Percentiles rank a stretch among this genome's conserved stretches.
Conservation (phyloP, 2,113 vertebrate species). For the Hemibagrus wyckioides region DNA sequence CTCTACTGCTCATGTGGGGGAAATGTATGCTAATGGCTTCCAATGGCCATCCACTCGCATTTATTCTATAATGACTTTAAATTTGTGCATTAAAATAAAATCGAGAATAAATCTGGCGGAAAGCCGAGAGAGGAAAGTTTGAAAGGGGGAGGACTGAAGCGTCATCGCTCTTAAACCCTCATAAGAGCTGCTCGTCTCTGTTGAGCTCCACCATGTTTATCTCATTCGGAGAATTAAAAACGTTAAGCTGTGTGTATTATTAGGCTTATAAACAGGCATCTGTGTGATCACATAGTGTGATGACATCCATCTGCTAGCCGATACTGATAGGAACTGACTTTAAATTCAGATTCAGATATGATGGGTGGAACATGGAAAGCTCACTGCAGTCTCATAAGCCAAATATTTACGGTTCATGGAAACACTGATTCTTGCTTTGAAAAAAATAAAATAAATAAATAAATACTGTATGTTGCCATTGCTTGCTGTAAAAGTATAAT, state of each 20-base stretch:
- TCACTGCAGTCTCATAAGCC: not conserved
- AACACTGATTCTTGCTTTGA: not conserved
- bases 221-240: constrained; percentile 37
- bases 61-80: constrained; percentile 60
- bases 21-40: constrained; percentile 59
- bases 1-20: constrained; percentile 45
- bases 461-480: not conserved
- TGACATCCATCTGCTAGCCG: constrained; percentile 10
- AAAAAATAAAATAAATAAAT: too few relatives aligned
- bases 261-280: constrained; percentile 25
- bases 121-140: constrained; percentile 31
- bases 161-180: constrained; percentile 44
- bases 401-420: not conserved
- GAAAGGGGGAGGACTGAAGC: constrained; percentile 11
- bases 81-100: constrained; percentile 53
- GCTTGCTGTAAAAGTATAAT: not conserved
- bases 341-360: constrained; percentile 6
- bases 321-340: constrained; percentile 4
- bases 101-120: constrained; percentile 49
- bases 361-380: not conserved
- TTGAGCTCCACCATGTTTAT: constrained; percentile 33
- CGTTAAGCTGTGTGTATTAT: constrained; percentile 21
- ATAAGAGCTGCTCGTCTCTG: constrained; percentile 13
- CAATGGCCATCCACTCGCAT: constrained; percentile 52
- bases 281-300: not conserved